These are phyloP conservation scores for Etheostoma cragini DNA, from an alignment of 2,113 vertebrate species.

Conservation along the genomic window DNA sequence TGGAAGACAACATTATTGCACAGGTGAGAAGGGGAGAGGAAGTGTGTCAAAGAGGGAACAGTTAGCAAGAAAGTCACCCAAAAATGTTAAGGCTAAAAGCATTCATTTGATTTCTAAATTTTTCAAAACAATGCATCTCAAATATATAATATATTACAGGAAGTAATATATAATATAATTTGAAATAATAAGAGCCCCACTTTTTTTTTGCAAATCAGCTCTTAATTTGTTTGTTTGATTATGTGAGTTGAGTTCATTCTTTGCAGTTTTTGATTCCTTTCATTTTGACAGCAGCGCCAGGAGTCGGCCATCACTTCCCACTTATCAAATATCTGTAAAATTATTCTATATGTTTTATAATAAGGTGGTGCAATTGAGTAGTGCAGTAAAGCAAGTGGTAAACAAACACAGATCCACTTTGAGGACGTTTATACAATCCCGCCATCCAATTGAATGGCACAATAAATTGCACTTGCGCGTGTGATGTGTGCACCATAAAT, in stretches of 20 bases:
- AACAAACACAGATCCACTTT: slow-evolving; percentile 9
- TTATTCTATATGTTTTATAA: slow-evolving; percentile 1
- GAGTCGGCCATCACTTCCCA: slow-evolving; percentile 4
- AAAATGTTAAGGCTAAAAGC: not conserved
- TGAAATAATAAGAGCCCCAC: not conserved
- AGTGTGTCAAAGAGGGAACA: slow-evolving; percentile 1
- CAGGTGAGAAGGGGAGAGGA: slow-evolving; percentile 11
- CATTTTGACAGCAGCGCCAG: not conserved
- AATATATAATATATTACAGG: no score
- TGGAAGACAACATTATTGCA: not conserved
- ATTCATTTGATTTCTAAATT: not conserved
- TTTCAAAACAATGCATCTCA: not conserved
- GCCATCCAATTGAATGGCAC: slow-evolving; percentile 45
- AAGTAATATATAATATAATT: no score
- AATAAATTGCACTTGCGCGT: slow-evolving; percentile 34
- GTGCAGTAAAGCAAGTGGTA: not conserved
- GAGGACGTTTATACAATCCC: slow-evolving; percentile 29
- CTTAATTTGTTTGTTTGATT: not conserved
- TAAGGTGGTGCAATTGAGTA: slow-evolving; percentile 21
- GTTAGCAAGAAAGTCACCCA: not conserved
- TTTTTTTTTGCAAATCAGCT: not conserved
- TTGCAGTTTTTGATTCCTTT: not conserved
- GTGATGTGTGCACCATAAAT: slow-evolving; percentile 33
- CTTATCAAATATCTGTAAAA: slow-evolving; percentile 13
- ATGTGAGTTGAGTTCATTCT: not conserved